Conservation (phyloP, 2,113 vertebrate genomes). For the Sakesphorus luctuosus region DNA sequence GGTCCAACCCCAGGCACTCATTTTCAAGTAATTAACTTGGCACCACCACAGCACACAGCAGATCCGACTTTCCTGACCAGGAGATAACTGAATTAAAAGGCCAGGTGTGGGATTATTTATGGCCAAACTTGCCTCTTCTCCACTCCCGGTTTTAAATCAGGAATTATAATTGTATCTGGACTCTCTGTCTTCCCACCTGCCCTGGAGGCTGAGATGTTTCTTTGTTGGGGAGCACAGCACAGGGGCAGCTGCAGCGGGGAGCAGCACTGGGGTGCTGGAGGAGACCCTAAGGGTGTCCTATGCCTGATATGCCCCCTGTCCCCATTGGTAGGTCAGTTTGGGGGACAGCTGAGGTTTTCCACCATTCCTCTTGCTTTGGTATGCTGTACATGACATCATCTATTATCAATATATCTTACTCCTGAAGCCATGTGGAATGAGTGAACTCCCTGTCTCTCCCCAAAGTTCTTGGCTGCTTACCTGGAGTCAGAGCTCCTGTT, state of each 20-base stretch:
- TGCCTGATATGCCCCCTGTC: accelerated
- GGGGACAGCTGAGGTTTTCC: background rate
- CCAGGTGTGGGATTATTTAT: slow-evolving; percentile 68
- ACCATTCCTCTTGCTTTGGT: background rate
- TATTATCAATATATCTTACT: accelerated
- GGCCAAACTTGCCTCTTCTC: slow-evolving; percentile 19
- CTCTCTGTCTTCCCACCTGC: background rate
- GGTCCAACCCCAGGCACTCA: slow-evolving; percentile 67
- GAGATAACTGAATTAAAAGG: slow-evolving; percentile 68
- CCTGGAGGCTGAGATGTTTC: background rate
- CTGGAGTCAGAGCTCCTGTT: background rate
- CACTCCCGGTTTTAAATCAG: background rate
- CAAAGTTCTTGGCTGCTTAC: background rate
- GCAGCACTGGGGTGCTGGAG: background rate
- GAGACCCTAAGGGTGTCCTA: background rate
- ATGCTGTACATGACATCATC: background rate
- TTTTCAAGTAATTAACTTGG: slow-evolving; percentile 73
- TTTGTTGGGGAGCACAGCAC: background rate
- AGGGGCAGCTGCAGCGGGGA: background rate
- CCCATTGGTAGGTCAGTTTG: background rate
- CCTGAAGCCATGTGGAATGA: accelerated
- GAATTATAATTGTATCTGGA: background rate
- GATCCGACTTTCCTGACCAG: slow-evolving; percentile 36
- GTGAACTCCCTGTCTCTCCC: background rate
- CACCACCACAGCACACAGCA: slow-evolving; percentile 54